These are phyloP conservation scores for Fregata magnificens DNA, from an alignment of 2,113 vertebrate species.

Conservation along the genomic window DNA sequence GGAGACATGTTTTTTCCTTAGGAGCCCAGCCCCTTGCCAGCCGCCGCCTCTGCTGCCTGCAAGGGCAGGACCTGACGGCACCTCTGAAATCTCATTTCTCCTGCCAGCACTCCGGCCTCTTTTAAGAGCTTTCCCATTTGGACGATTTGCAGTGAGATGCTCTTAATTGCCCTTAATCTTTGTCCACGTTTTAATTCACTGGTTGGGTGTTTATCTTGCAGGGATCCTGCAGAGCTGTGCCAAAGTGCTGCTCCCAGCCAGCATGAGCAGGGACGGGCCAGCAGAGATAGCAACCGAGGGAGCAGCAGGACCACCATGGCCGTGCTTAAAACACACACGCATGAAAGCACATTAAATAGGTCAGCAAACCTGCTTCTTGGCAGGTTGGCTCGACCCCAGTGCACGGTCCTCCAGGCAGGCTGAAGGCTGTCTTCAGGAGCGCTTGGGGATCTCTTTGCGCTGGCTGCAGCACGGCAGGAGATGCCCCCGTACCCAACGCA, in stretches of 20 bases:
- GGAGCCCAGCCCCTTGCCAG: not conserved
- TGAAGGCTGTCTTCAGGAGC: not conserved
- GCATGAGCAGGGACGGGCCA: rapidly evolving
- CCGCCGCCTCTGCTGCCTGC: not conserved
- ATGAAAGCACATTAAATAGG: no score
- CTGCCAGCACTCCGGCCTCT: not conserved
- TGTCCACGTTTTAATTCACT: not conserved
- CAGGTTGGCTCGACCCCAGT: not conserved
- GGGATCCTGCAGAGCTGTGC: not conserved
- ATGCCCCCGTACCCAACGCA: not conserved
- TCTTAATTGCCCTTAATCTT: not conserved
- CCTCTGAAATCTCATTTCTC: not conserved
- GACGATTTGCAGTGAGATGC: not conserved
- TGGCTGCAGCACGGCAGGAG: not conserved
- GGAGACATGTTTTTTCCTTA: not conserved
- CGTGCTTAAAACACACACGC: not conserved
- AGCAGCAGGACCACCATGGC: not conserved
- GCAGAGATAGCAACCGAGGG: not conserved
- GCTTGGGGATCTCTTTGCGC: not conserved
- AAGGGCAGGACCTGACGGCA: not conserved
- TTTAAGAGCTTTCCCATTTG: not conserved
- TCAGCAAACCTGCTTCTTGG: not conserved
- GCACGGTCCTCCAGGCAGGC: not conserved
- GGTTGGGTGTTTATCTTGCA: not conserved
- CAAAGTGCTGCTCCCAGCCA: not conserved